Evolutionary conservation across 2,888 invertebrate species (phyloP).

Genomic region (Caenorhabditis sp.): DNA sequence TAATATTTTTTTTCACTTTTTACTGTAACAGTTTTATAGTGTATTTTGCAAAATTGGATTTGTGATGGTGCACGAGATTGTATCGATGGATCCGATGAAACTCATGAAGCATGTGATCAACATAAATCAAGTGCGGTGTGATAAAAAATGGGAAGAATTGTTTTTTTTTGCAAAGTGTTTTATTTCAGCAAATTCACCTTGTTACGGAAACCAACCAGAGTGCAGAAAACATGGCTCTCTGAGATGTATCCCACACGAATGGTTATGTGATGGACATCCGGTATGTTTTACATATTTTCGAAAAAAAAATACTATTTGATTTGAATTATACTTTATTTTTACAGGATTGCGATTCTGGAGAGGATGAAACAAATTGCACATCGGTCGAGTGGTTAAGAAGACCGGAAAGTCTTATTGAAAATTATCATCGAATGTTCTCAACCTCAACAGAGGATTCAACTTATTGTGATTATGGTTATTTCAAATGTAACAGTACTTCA

Average conservation of each 20-base stretch:
- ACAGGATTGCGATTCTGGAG: slow-evolving; percentile 43
- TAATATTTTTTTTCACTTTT: slow-evolving; percentile 6
- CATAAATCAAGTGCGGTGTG: slow-evolving; percentile 17
- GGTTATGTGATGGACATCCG: slow-evolving; percentile 50
- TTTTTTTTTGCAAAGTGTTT: too few relatives aligned
- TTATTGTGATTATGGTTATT: slow-evolving; percentile 9
- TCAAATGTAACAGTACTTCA: slow-evolving; percentile 8
- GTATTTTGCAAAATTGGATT: slow-evolving; percentile 41
- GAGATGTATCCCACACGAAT: slow-evolving; percentile 47
- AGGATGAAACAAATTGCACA: slow-evolving; percentile 38
- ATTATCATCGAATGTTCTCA: slow-evolving; percentile 11
- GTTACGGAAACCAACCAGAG: slow-evolving; percentile 51
- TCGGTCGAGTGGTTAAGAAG: slow-evolving; percentile 15
- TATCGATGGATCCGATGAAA: slow-evolving; percentile 38
- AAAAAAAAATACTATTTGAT: too few relatives aligned
- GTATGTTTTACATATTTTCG: slow-evolving; percentile 10
- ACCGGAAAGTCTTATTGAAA: slow-evolving; percentile 19
- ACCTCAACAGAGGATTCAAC: background rate
- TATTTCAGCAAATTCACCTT: slow-evolving; percentile 36
- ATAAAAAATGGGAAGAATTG: background rate
- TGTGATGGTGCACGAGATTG: slow-evolving; percentile 50
- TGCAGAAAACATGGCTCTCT: slow-evolving; percentile 33
- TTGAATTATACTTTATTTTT: background rate
- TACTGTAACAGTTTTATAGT: slow-evolving; percentile 8
- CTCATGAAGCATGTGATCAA: slow-evolving; percentile 35